Evolutionary conservation across 2,797 vertebrate genomes (phyloP), one percentile per base, ranked within the genome.

Genomic region (Sphenopsis melanotis): DNA sequence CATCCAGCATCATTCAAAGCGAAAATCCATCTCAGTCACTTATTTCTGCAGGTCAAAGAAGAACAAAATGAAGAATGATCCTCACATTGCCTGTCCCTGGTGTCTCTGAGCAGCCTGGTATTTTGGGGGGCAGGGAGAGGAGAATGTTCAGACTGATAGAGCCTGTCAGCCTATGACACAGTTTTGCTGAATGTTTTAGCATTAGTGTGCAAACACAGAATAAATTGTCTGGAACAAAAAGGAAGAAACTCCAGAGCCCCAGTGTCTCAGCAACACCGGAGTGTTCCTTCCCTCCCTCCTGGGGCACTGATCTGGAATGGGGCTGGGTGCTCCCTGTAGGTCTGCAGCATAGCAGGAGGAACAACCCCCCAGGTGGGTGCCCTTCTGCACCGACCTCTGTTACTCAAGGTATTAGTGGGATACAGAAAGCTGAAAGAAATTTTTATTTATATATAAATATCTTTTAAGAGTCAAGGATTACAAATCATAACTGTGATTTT

Each of bases 21-120:
- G 0, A 90, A 94, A 92, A 81, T 92, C 61, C 83, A 86, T 87
- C 81, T 88, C 78, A 81, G 64, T 60, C 46, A 94, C 68, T 82
- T 92, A 90, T 72, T 94, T 81, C 86, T 93, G 61, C 85, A 89
- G 87, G 89, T 75, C 87, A 93, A 91, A 94, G 80, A 83, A 68
- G 23, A 91, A 74, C 32, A 88, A 93, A 88, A 93, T 74, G 74
- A 96, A 93, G 80, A 70, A 88, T 80, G 83, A 91, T 87, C 85
- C 65, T 55, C 85, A 81, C 55, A 52, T 6, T 56, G 66, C 52
- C 59, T 50, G 66, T 57, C 83, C 81, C 89, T 53, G 10, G 41
- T 22, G 84, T 50, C 80, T 89, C 42, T 64, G 50, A 74, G 66
- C 79, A 89, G 92, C 27, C 39, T 89, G 77, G 36, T 60, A 65